Conservation (phyloP, 1,140 invertebrate species). For the Nymphalis io region DNA sequence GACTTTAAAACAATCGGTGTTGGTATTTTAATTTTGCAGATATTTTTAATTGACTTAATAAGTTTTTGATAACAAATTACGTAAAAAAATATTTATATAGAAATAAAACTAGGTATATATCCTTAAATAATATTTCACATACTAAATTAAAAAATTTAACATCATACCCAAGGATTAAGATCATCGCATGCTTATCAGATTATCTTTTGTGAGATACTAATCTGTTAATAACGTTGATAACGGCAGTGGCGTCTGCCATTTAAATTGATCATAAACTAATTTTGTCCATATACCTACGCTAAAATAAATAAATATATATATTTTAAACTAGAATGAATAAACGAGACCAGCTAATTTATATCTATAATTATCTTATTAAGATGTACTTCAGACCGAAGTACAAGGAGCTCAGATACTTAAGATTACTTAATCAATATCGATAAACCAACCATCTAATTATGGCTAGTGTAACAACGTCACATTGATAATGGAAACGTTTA, state of each 20-base stretch:
- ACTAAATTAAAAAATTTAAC: slow-evolving; percentile 41
- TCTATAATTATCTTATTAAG: background rate
- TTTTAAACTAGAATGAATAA: background rate
- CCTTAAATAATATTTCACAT: slow-evolving; percentile 16
- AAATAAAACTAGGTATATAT: background rate
- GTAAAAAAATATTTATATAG: background rate
- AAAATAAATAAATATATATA: background rate
- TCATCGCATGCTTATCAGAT: slow-evolving; percentile 44
- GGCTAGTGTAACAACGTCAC: background rate
- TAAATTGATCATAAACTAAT: slow-evolving; percentile 24
- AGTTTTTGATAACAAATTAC: too few species aligned
- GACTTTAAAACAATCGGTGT: too few species aligned
- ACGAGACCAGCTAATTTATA: background rate
- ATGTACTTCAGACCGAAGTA: background rate
- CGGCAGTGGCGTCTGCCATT: slow-evolving; percentile 12
- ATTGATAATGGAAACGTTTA: too few species aligned
- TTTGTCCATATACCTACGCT: slow-evolving; percentile 2
- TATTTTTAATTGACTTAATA: too few species aligned
- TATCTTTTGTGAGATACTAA: slow-evolving; percentile 56
- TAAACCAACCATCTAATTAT: background rate
- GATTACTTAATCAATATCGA: background rate
- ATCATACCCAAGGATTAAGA: slow-evolving; percentile 58
- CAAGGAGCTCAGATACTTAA: background rate
- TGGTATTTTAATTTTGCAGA: too few species aligned
- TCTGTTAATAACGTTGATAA: slow-evolving; percentile 55